Conservation (phyloP, 2,888 invertebrate species). For the Mayetiola destructor region DNA sequence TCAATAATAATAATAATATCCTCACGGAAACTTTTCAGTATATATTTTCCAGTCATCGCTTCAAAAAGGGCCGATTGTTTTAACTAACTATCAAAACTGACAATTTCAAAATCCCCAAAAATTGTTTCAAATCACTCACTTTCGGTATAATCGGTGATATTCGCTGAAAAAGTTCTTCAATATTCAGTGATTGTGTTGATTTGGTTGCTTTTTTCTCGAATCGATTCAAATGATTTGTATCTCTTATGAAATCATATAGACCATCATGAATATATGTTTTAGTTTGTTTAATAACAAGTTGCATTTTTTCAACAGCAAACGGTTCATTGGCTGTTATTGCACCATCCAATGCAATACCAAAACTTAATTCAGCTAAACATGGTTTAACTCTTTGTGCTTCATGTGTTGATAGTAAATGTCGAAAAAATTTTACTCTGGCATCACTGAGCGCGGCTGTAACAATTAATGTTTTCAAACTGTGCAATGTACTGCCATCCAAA, state of each 20-base stretch:
- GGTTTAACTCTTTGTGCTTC: slow-evolving; percentile 27
- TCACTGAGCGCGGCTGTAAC: slow-evolving; percentile 58
- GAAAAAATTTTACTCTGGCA: slow-evolving; percentile 37
- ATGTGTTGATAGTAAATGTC: slow-evolving; percentile 14
- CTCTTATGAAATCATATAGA: slow-evolving; percentile 37
- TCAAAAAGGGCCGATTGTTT: too few species aligned
- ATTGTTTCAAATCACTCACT: slow-evolving; percentile 33
- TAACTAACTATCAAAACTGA: background rate
- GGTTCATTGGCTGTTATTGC: slow-evolving; percentile 67
- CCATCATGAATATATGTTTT: slow-evolving; percentile 38
- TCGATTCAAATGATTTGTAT: slow-evolving; percentile 28
- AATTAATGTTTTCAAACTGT: slow-evolving; percentile 51
- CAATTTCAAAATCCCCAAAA: background rate
- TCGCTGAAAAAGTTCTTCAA: slow-evolving; percentile 42
- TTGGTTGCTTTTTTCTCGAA: slow-evolving; percentile 1
- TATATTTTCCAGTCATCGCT: too few species aligned
- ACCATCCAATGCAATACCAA: slow-evolving; percentile 59
- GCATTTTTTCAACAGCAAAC: slow-evolving; percentile 57
- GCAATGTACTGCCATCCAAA: slow-evolving; percentile 51
- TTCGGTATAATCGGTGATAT: slow-evolving; percentile 68
- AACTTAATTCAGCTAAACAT: slow-evolving; percentile 55
- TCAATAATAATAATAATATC: too few species aligned
- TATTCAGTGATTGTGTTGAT: slow-evolving; percentile 10
- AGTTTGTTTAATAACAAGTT: slow-evolving; percentile 35
- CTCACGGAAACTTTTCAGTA: too few species aligned